Percentiles rank a stretch among this genome's conserved stretches.
These are phyloP conservation scores for Phaonia tiefii DNA, from an alignment of 2,888 invertebrate species.

Conservation along the genomic window DNA sequence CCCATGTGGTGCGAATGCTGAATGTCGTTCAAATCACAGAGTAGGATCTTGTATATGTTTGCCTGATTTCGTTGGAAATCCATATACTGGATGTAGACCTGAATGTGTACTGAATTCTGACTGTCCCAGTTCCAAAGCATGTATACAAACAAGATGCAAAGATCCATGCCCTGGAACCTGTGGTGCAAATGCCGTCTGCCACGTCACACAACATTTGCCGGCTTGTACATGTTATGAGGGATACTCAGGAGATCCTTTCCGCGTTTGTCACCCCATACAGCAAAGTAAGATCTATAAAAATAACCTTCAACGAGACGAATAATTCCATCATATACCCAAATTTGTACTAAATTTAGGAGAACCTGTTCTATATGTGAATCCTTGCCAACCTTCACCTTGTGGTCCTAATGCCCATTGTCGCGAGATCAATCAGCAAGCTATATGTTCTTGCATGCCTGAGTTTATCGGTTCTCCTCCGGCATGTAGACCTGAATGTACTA, in stretches of 20 bases:
- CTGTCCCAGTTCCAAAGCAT: conserved; percentile 87
- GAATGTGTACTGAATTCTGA: conserved; percentile 91
- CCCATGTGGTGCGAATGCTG: conserved; percentile 88
- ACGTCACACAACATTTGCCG: conserved; percentile 88
- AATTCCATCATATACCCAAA: background rate
- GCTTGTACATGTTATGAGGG: conserved; percentile 86
- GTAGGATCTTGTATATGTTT: conserved; percentile 88
- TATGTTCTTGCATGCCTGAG: conserved; percentile 86
- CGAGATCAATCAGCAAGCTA: conserved; percentile 82
- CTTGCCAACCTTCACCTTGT: conserved; percentile 85
- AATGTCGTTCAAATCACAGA: conserved; percentile 84
- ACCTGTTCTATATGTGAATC: conserved; percentile 79
- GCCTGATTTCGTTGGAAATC: conserved; percentile 85
- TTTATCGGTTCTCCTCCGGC: conserved; percentile 88
- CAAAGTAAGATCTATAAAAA: conserved; percentile 82
- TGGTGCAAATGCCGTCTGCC: conserved; percentile 87
- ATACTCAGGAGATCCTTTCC: conserved; percentile 87
- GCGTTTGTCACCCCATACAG: conserved; percentile 82
- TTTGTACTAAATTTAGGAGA: conserved; percentile 63
- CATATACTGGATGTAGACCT: conserved; percentile 87
- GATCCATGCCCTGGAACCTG: conserved; percentile 91
- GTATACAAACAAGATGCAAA: conserved; percentile 87
- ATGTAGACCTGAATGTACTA: conserved; percentile 88
- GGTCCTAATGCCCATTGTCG: conserved; percentile 84
- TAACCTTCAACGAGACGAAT: background rate